phyloP scores from a whole-genome alignment of 2,797 vertebrate species.

The Galagoides demidoff region DNA sequence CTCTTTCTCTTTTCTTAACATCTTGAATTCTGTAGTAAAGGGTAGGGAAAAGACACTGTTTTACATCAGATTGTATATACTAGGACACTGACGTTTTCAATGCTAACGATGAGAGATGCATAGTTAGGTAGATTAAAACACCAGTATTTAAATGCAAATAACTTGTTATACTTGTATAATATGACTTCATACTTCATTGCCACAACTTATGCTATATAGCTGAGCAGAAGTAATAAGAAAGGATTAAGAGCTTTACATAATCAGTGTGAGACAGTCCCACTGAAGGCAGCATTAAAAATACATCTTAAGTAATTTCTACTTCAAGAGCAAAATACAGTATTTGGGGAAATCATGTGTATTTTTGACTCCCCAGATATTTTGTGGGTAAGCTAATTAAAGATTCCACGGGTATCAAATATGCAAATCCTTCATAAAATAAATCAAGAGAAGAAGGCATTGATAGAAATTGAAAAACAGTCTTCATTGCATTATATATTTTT shows the following conservation, averaged over 20 bases:
- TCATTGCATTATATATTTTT: slow-evolving; percentile 32
- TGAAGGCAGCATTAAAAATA: slow-evolving; percentile 24
- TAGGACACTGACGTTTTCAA: background rate
- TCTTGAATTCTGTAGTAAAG: background rate
- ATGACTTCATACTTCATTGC: background rate
- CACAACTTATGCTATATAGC: background rate
- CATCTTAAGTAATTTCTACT: slow-evolving; percentile 17
- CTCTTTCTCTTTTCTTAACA: background rate
- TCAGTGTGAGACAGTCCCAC: background rate
- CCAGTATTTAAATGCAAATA: slow-evolving; percentile 32
- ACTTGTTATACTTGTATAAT: background rate
- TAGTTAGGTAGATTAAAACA: background rate
- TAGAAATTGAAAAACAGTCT: background rate
- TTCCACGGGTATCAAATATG: background rate
- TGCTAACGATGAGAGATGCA: slow-evolving; percentile 23
- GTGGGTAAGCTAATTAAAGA: background rate
- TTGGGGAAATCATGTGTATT: slow-evolving; percentile 35
- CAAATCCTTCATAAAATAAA: background rate
- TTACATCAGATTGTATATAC: background rate
- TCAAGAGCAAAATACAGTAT: background rate
- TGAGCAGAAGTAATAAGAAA: slow-evolving; percentile 36
- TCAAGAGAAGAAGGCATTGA: background rate
- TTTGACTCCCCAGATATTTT: background rate
- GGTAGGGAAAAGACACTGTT: background rate
- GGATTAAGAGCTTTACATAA: background rate